Conservation (phyloP, 2,888 invertebrate species). For the Drosophila flavopinicola region DNA sequence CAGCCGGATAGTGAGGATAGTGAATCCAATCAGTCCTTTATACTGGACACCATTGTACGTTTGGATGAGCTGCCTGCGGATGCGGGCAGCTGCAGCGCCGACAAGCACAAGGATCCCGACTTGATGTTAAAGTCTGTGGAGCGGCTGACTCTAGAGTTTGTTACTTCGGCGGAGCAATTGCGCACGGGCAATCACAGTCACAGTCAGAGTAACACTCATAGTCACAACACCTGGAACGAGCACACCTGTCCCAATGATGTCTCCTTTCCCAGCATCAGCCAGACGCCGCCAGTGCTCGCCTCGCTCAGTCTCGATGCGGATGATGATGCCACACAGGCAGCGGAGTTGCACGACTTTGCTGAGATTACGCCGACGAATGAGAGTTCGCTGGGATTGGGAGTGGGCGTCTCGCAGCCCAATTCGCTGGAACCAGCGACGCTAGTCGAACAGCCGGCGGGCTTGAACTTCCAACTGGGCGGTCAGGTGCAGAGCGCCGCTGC, state of each 20-base stretch:
- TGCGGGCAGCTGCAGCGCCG: constrained; percentile 19
- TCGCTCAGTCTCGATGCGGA: constrained; percentile 88
- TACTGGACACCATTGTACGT: constrained; percentile 75
- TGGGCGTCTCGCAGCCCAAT: constrained; percentile 64
- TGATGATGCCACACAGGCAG: constrained; percentile 70
- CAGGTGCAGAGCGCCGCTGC: constrained; percentile 50
- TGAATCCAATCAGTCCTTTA: constrained; percentile 81
- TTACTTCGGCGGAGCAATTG: constrained; percentile 88
- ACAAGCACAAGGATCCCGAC: constrained; percentile 87
- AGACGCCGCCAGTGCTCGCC: constrained; percentile 89
- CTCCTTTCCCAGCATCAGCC: constrained; percentile 92
- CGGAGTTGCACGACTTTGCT: constrained; percentile 70
- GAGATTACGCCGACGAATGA: constrained; percentile 83
- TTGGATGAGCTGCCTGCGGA: constrained; percentile 45
- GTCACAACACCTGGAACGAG: constrained; percentile 91
- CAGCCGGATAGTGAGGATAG: constrained; percentile 56
- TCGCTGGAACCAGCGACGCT: constrained; percentile 78
- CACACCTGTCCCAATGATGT: constrained; percentile 91
- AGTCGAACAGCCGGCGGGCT: constrained; percentile 33
- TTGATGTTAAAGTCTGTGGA: constrained; percentile 89
- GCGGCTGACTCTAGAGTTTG: constrained; percentile 87
- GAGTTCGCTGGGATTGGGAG: constrained; percentile 34
- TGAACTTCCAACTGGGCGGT: constrained; percentile 50
- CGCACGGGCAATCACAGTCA: constrained; percentile 78
- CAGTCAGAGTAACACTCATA: constrained; percentile 31